Evolutionary conservation across 2,797 vertebrate genomes (phyloP).

Genomic region (Enteromius paludinosus): DNA sequence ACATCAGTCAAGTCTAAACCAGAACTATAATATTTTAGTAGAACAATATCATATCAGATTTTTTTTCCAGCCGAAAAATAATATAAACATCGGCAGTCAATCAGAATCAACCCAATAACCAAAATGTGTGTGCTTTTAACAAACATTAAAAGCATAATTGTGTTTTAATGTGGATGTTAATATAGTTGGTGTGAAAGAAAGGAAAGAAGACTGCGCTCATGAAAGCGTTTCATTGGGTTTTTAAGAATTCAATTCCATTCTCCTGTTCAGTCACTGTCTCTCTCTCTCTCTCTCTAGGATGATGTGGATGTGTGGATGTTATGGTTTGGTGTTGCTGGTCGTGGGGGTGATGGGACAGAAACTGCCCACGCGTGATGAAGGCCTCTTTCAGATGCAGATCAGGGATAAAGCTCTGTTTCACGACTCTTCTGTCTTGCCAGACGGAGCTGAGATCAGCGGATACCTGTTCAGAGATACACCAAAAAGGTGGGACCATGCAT

Average conservation of each 20-base stretch:
- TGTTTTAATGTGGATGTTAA: neutral
- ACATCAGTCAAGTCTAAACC: neutral
- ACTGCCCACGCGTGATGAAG: slow-evolving; percentile 94
- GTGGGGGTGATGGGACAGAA: slow-evolving; percentile 85
- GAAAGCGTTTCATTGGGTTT: neutral
- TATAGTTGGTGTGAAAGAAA: neutral
- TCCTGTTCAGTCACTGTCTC: neutral
- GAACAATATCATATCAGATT: neutral
- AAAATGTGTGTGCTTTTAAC: too few species aligned
- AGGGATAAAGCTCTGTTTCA: slow-evolving; percentile 92
- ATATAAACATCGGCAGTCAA: neutral
- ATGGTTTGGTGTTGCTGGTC: slow-evolving; percentile 75
- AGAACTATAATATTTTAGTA: neutral
- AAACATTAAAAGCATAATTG: neutral
- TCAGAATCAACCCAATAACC: neutral
- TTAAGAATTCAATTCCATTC: neutral
- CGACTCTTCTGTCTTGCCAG: slow-evolving; percentile 92
- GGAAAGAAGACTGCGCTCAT: neutral
- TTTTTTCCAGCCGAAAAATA: neutral
- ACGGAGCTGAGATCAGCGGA: slow-evolving; percentile 95
- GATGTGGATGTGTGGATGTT: slow-evolving; percentile 76
- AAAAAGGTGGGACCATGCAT: slow-evolving; percentile 83
- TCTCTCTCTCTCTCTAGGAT: slow-evolving; percentile 79
- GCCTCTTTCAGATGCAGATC: slow-evolving; percentile 98
- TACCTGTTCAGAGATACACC: slow-evolving; percentile 96